phyloP scores from a whole-genome alignment of 2,113 vertebrate genomes.

The Pterophyllum scalare region DNA sequence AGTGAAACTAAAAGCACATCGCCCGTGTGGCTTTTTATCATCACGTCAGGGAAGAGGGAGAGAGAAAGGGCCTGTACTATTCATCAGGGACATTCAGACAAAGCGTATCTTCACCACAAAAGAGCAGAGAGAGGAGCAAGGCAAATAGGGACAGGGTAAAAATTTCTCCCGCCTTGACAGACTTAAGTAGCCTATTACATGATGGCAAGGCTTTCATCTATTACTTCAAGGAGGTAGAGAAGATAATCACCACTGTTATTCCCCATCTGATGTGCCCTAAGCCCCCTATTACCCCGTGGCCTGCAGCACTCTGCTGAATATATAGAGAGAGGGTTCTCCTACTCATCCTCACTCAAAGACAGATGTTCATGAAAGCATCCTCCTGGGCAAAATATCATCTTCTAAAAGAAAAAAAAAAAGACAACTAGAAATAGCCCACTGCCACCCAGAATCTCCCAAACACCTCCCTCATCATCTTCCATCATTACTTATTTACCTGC shows the following conservation, averaged over 20 bases:
- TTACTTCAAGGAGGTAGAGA: conserved; percentile 76
- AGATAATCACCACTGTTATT: conserved; percentile 81
- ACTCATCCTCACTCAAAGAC: background rate
- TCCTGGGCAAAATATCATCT: background rate
- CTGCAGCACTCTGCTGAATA: conserved; percentile 57
- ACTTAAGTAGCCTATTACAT: conserved; percentile 80
- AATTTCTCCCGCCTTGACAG: conserved; percentile 72
- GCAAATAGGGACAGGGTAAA: conserved; percentile 66
- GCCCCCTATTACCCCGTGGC: conserved; percentile 73
- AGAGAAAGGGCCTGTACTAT: conserved; percentile 36
- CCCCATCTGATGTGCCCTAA: conserved; percentile 69
- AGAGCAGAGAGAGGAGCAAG: conserved; percentile 43
- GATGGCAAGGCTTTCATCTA: conserved; percentile 78
- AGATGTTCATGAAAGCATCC: conserved; percentile 16
- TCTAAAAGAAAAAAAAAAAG: background rate
- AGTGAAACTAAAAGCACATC: conserved; percentile 64
- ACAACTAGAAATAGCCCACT: background rate
- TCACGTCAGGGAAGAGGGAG: conserved; percentile 47
- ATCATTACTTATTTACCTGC: conserved; percentile 41
- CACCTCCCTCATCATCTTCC: conserved; percentile 6
- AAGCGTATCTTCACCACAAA: conserved; percentile 76
- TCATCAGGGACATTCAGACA: conserved; percentile 66
- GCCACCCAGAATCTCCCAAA: background rate
- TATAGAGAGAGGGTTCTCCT: conserved; percentile 10
- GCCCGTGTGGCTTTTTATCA: conserved; percentile 52